Conservation (phyloP, 2,888 invertebrate genomes). For the Caenorhabditis sp. region DNA sequence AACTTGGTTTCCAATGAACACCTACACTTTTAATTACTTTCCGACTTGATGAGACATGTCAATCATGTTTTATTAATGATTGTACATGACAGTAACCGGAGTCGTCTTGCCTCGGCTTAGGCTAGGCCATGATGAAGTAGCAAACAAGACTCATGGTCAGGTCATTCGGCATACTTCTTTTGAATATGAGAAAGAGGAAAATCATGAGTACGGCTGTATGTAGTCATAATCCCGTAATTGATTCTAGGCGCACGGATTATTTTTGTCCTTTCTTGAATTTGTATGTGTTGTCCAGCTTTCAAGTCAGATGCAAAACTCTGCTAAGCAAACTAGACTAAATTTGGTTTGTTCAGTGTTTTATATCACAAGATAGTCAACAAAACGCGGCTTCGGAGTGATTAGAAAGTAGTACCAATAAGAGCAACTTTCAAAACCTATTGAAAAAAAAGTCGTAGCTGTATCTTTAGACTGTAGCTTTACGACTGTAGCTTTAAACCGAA, state of each 20-base stretch:
- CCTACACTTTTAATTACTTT: conserved; percentile 8
- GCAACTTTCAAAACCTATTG: conserved; percentile 9
- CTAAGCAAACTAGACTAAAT: conserved; percentile 21
- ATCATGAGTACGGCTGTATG: background rate
- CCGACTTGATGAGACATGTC: background rate
- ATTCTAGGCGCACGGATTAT: background rate
- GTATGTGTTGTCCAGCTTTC: conserved; percentile 5
- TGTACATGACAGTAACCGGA: conserved; percentile 44
- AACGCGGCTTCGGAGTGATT: conserved; percentile 2
- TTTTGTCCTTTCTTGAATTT: background rate
- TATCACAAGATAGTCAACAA: conserved; percentile 3
- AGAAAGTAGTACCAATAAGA: background rate
- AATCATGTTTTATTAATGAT: conserved; percentile 5
- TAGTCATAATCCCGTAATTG: conserved; percentile 47
- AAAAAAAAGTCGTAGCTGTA: too few relatives aligned
- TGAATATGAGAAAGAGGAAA: conserved; percentile 10
- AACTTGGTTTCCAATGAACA: background rate
- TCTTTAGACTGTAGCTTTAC: too few relatives aligned
- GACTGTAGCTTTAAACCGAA: too few relatives aligned
- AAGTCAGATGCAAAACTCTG: background rate
- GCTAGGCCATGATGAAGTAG: too few relatives aligned
- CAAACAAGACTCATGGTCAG: conserved; percentile 46
- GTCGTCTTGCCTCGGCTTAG: conserved; percentile 15
- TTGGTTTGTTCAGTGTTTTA: conserved; percentile 15
- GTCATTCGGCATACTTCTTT: conserved; percentile 26